These are phyloP conservation scores for Diadophis punctatus DNA, from an alignment of 2,113 vertebrate species.

Conservation along the genomic window DNA sequence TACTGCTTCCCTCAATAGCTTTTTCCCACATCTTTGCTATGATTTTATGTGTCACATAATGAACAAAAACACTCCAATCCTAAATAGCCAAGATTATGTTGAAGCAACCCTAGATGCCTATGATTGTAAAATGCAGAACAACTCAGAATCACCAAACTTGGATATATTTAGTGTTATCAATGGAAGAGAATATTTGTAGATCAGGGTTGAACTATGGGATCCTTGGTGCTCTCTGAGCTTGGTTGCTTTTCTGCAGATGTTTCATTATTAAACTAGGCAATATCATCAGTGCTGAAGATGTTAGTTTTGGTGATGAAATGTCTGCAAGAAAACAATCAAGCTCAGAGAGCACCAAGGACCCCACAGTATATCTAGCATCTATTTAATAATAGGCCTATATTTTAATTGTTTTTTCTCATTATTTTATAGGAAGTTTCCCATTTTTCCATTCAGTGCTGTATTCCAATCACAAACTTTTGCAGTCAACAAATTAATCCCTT, in stretches of 20 bases:
- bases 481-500: neutral
- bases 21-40: neutral
- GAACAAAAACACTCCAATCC: neutral
- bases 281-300: neutral
- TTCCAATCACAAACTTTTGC: neutral
- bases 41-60: neutral
- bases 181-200: neutral
- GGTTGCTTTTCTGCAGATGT: neutral
- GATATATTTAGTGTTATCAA: neutral
- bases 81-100: slow-evolving; percentile 5
- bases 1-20: neutral
- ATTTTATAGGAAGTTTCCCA: neutral
- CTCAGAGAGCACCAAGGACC: neutral
- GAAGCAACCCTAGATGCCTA: neutral
- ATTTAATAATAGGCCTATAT: neutral
- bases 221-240: neutral
- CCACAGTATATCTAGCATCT: neutral
- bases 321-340: neutral
- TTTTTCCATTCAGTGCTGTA: neutral
- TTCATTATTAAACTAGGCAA: neutral
- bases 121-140: neutral
- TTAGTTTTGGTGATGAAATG: neutral
- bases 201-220: neutral
- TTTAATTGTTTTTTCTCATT: slow-evolving; percentile 16
- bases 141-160: neutral